Conservation (phyloP, 2,888 invertebrate genomes). For the Shargacucullia verbasci region DNA sequence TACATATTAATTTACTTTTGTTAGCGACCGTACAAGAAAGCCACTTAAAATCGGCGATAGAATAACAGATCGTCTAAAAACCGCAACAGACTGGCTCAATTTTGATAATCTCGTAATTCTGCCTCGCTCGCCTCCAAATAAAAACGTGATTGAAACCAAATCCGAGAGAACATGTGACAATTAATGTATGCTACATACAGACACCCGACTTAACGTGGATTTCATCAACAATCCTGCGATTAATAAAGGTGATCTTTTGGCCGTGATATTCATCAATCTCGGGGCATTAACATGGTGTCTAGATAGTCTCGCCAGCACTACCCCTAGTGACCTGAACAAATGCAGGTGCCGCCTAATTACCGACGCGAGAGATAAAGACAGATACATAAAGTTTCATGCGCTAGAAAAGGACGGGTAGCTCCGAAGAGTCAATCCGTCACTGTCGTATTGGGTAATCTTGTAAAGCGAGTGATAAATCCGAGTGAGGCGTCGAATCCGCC, state of each 20-base stretch:
- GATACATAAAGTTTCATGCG: slow-evolving; percentile 45
- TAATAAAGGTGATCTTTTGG: slow-evolving; percentile 58
- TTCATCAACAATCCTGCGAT: slow-evolving; percentile 51
- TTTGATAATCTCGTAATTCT: slow-evolving; percentile 12
- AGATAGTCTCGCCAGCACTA: slow-evolving; percentile 80
- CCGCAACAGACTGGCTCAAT: not conserved
- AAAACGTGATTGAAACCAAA: slow-evolving; percentile 51
- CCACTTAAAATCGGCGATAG: no score
- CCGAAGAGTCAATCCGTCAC: slow-evolving; percentile 84
- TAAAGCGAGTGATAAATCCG: slow-evolving; percentile 84
- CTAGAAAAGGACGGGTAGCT: slow-evolving; percentile 65
- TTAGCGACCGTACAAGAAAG: no score
- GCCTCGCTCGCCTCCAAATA: slow-evolving; percentile 4
- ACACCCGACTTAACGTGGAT: slow-evolving; percentile 46
- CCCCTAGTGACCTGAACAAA: slow-evolving; percentile 82
- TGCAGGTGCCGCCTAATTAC: slow-evolving; percentile 86
- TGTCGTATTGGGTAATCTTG: slow-evolving; percentile 86
- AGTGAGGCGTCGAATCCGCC: slow-evolving; percentile 70
- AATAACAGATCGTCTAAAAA: not conserved
- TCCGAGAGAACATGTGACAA: slow-evolving; percentile 47
- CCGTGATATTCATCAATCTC: slow-evolving; percentile 79
- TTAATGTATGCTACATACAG: slow-evolving; percentile 28
- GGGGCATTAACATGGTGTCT: slow-evolving; percentile 79
- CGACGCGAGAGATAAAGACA: slow-evolving; percentile 64
- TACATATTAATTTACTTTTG: no score